phyloP scores from a whole-genome alignment of 2,888 invertebrate genomes.

The Ramazzottius varieornatus region DNA sequence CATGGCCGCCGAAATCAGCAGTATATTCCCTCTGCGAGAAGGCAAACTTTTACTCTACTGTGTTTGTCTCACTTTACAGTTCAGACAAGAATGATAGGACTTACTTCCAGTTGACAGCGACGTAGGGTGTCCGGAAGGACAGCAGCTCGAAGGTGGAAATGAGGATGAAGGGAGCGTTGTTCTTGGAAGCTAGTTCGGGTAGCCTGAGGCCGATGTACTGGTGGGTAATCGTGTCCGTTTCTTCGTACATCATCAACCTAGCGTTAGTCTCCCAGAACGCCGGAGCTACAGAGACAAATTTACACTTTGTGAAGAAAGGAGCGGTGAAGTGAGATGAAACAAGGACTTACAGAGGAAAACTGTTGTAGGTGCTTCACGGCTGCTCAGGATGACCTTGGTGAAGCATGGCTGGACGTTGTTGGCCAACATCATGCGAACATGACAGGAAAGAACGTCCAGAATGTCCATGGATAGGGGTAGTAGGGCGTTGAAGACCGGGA shows the following conservation, averaged over 20 bases:
- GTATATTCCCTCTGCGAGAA: too few species aligned
- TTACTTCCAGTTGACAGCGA: background rate
- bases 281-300: too few species aligned
- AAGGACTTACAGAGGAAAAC: too few species aligned
- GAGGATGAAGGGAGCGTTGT: background rate
- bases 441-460: background rate
- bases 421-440: background rate
- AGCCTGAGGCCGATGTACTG: background rate
- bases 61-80: too few species aligned
- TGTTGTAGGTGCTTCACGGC: background rate
- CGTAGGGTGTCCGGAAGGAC: background rate
- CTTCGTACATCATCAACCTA: background rate
- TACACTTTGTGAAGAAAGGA: too few species aligned
- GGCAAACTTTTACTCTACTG: too few species aligned
- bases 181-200: background rate
- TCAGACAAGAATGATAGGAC: too few species aligned
- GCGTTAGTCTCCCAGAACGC: background rate
- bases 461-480: background rate
- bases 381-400: background rate
- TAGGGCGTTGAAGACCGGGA: background rate
- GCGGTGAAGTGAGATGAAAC: too few species aligned
- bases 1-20: too few species aligned
- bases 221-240: background rate
- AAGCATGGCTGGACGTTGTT: background rate
- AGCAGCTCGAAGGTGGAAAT: background rate